A percentile compares a stretch with the other conserved stretches of the same genome.
Evolutionary conservation across 2,113 vertebrate genomes (phyloP).

Genomic region (Acrocephalus arundinaceus): DNA sequence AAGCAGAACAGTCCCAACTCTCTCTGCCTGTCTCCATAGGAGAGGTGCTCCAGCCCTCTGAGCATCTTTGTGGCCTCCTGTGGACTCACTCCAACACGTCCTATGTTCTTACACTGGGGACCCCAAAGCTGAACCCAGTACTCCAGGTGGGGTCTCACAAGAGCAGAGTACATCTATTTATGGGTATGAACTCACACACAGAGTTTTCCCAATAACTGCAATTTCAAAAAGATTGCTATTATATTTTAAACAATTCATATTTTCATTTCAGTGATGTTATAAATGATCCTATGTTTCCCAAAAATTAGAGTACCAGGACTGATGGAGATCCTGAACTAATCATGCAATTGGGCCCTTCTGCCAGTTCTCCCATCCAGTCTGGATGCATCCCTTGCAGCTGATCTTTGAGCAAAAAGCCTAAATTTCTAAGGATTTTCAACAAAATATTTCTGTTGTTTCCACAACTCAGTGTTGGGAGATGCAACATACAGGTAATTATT

Average conservation of each 20-base stretch:
- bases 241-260: background rate
- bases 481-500: background rate
- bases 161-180: background rate
- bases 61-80: accelerated
- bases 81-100: background rate
- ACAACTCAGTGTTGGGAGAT: background rate
- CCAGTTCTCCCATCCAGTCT: background rate
- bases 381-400: background rate
- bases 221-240: background rate
- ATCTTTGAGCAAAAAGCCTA: background rate
- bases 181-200: background rate
- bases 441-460: background rate
- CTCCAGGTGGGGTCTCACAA: background rate
- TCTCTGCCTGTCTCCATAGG: background rate
- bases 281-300: background rate
- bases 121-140: background rate
- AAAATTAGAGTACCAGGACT: background rate
- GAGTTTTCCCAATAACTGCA: slow-evolving; percentile 9
- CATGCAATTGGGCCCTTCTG: background rate
- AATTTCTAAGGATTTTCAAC: background rate
- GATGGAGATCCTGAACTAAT: background rate
- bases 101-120: background rate
- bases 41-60: background rate
- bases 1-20: background rate
- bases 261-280: background rate